Evolutionary conservation across 2,888 invertebrate species (phyloP), one percentile per base, ranked within the genome.

Genomic region (Tipula lateralis): DNA sequence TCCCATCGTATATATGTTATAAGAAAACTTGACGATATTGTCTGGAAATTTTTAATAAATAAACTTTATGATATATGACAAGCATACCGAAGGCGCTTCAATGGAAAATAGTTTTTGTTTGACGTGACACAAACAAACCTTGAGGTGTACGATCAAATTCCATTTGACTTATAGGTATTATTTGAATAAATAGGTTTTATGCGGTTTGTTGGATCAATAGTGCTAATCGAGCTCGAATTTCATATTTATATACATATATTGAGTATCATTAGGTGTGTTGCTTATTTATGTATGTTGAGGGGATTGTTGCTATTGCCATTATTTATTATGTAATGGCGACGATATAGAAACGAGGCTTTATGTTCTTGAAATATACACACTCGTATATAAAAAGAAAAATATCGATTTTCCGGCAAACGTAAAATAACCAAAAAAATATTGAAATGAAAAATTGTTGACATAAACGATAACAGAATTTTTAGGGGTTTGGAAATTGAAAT

Each of bases 111-210:
- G 66, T 66, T 66, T 16, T 44, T 2, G 19, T 66, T 12, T 24
- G 12, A 66, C 7, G 24, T 66, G 66, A 66, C 66, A 66, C 19
- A 66, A 19, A 66, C 24, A 66, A 66, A 66, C 66, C 66, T 66
- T 66, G 66, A 66, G 66, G 66, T 66, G 66, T 66, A 66, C 66
- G 66, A 66, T 66, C 66, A 66, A 66, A 66, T 66, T 66, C 66
- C 66, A 24, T 66, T 66, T 66, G 24, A 24, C 66, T 66, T 66
- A 66, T 66, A 24, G 66, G 2, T 66, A 66, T 66, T 66, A 66
- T 50, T 50, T 50, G 44, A 50, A 50, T 66, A 24, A 44, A 44
- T 44, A 44, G 44, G 66, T 66, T 66, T 66, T 66, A 24, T 66
- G 66, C 24, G 66, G 66, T 66, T 66, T 24, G 66, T 66, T 66